These are phyloP conservation scores for Physocephala rufipes DNA, from an alignment of 2,888 invertebrate species.

Conservation along the genomic window DNA sequence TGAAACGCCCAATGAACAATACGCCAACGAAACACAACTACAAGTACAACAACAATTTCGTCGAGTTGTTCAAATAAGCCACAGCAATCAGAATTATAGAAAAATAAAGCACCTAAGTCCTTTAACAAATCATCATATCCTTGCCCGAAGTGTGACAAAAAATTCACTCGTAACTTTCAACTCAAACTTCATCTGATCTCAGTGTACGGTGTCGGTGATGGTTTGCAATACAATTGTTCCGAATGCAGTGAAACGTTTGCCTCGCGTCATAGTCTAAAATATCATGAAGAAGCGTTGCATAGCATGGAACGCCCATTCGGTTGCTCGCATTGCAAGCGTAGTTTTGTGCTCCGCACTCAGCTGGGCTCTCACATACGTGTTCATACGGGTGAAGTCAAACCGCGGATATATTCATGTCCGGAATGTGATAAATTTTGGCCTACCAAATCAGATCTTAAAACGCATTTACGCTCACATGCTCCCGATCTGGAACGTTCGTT, in stretches of 20 bases:
- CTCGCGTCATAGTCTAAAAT: slow-evolving; percentile 56
- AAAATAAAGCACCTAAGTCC: background rate
- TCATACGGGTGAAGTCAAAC: slow-evolving; percentile 57
- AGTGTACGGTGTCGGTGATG: slow-evolving; percentile 56
- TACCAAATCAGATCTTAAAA: slow-evolving; percentile 58
- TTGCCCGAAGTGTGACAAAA: slow-evolving; percentile 56
- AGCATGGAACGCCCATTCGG: slow-evolving; percentile 54
- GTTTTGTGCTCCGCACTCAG: slow-evolving; percentile 57
- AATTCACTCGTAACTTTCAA: slow-evolving; percentile 59
- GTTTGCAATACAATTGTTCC: slow-evolving; percentile 52
- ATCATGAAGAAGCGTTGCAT: slow-evolving; percentile 56
- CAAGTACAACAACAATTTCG: background rate
- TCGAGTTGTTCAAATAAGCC: background rate
- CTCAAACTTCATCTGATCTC: slow-evolving; percentile 55
- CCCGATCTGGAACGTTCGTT: slow-evolving; percentile 54
- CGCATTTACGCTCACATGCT: slow-evolving; percentile 58
- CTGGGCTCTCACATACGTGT: slow-evolving; percentile 55
- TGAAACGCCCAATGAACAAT: too few species aligned
- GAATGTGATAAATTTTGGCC: slow-evolving; percentile 57
- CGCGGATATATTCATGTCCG: slow-evolving; percentile 53
- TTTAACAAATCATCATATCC: slow-evolving; percentile 48
- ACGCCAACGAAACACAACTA: background rate
- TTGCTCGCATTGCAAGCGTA: slow-evolving; percentile 52
- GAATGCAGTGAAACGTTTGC: slow-evolving; percentile 55
- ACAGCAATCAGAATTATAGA: background rate